Conservation (phyloP, 2,888 invertebrate genomes). For the Podabrus alpinus region DNA sequence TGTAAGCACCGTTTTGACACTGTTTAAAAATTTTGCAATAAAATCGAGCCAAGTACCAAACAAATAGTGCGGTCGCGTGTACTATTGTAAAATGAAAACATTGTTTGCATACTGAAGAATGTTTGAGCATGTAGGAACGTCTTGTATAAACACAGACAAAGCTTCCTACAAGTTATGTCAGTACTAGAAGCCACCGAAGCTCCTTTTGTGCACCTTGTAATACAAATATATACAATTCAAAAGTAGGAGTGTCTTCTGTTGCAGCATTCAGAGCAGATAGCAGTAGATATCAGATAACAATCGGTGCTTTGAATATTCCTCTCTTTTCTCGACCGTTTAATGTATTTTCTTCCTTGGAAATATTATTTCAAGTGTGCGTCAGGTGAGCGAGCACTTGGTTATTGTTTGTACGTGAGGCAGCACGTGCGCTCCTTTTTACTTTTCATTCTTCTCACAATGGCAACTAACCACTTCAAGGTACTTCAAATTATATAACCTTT, state of each 20-base stretch:
- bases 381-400: conserved; percentile 12
- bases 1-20: neutral
- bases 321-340: conserved; percentile 21
- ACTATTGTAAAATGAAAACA: conserved; percentile 25
- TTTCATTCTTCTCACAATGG: neutral
- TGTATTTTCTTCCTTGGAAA: conserved; percentile 16
- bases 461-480: neutral
- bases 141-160: conserved; percentile 32
- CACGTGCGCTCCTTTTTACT: conserved; percentile 17
- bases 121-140: conserved; percentile 27
- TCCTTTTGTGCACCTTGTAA: conserved; percentile 29
- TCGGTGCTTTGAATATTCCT: conserved; percentile 34
- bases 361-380: conserved; percentile 15
- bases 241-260: conserved; percentile 29
- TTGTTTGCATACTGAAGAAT: conserved; percentile 33
- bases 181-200: conserved; percentile 27
- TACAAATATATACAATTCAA: conserved; percentile 35
- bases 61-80: conserved; percentile 23
- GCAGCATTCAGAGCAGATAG: conserved; percentile 36
- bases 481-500: neutral
- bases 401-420: conserved; percentile 12
- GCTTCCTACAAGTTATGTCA: conserved; percentile 30
- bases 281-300: conserved; percentile 39
- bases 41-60: conserved; percentile 7
- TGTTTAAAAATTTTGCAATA: conserved; percentile 10